Evolutionary conservation across 2,888 invertebrate species (phyloP).

Genomic region (Selenia dentaria): DNA sequence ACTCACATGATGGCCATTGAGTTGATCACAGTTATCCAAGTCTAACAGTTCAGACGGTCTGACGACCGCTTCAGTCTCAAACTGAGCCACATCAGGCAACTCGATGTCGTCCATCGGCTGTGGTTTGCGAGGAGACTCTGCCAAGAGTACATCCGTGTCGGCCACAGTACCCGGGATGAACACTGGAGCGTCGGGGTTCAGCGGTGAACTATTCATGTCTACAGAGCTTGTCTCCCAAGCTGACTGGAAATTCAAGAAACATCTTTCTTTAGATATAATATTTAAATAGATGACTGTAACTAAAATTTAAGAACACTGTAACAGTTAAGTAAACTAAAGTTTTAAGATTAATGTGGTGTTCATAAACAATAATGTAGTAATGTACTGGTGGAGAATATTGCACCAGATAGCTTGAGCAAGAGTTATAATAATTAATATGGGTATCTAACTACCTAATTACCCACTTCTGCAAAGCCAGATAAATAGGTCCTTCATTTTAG

Average conservation of each 20-base stretch:
- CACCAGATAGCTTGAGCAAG: too few species aligned
- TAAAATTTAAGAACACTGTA: too few species aligned
- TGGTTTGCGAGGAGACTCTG: conserved; percentile 90
- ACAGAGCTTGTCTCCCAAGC: conserved; percentile 80
- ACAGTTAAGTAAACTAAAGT: too few species aligned
- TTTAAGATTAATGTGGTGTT: too few species aligned
- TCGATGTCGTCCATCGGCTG: conserved; percentile 86
- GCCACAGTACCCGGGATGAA: conserved; percentile 88
- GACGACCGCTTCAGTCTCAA: conserved; percentile 85
- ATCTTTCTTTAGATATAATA: neutral
- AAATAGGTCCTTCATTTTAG: too few species aligned
- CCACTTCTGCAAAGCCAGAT: too few species aligned
- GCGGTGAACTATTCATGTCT: conserved; percentile 90
- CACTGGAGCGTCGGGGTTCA: conserved; percentile 94
- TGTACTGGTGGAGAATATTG: too few species aligned
- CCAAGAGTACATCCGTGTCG: conserved; percentile 81
- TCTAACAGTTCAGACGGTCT: conserved; percentile 85
- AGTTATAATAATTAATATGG: too few species aligned
- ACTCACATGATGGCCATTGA: conserved; percentile 83
- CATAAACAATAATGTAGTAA: too few species aligned
- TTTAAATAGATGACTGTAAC: too few species aligned
- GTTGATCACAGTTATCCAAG: conserved; percentile 80
- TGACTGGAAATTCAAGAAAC: conserved; percentile 57
- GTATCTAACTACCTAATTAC: too few species aligned
- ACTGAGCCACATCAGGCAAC: conserved; percentile 85